These are phyloP conservation scores for Osmerus eperlanus DNA, from an alignment of 2,113 vertebrate species.

Conservation along the genomic window DNA sequence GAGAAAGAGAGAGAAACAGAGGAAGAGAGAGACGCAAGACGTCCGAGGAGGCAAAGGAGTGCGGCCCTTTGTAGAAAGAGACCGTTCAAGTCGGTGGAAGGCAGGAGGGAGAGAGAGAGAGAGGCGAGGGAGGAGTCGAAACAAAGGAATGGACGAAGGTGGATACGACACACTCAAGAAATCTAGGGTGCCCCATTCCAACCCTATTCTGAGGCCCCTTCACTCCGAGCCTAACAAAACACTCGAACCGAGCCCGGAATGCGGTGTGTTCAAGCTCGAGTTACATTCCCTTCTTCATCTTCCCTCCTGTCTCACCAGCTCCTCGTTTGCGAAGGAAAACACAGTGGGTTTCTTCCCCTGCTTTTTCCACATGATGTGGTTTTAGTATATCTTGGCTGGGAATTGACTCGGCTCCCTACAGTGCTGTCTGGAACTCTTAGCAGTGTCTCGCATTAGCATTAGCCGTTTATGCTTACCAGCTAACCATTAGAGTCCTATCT, in stretches of 20 bases:
- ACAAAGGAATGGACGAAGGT: no score
- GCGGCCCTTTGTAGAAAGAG: neutral
- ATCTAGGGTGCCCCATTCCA: no score
- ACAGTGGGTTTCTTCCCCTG: neutral
- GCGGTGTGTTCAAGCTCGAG: conserved; percentile 1
- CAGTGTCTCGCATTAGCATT: neutral
- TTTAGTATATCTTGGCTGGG: neutral
- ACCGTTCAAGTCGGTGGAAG: conserved; percentile 9
- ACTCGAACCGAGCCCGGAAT: neutral
- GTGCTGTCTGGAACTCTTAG: neutral
- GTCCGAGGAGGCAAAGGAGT: no score
- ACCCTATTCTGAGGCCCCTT: no score
- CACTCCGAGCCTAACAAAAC: no score
- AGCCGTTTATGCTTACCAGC: neutral
- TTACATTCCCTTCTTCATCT: neutral
- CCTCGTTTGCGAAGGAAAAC: neutral
- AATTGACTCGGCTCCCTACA: neutral
- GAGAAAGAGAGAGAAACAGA: no score
- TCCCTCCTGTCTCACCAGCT: neutral
- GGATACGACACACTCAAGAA: no score
- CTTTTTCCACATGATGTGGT: neutral
- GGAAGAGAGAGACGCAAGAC: no score
- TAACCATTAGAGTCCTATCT: neutral
- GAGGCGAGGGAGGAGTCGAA: conserved; percentile 20
- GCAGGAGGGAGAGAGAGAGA: conserved; percentile 8